Conservation (phyloP, 2,888 invertebrate species). For the Nycteola revayana region DNA sequence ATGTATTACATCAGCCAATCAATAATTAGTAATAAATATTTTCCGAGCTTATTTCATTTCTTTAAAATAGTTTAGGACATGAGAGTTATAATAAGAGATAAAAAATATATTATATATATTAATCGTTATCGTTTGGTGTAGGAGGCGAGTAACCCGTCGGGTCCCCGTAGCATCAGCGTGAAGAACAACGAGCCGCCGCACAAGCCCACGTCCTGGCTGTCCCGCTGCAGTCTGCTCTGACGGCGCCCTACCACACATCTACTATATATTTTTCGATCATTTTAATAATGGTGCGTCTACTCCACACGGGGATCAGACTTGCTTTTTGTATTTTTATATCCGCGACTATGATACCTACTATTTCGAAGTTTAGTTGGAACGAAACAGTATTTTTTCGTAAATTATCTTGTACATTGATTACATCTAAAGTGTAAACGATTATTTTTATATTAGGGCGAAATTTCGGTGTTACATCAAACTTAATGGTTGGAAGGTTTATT, state of each 20-base stretch:
- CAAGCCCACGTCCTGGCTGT: slow-evolving; percentile 92
- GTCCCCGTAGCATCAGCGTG: slow-evolving; percentile 87
- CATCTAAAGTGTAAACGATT: slow-evolving; percentile 53
- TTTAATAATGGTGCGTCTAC: slow-evolving; percentile 57
- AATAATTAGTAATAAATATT: too few relatives aligned
- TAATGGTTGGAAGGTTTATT: slow-evolving; percentile 73
- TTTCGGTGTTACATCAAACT: slow-evolving; percentile 62
- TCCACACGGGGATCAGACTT: slow-evolving; percentile 61
- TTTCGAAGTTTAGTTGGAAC: slow-evolving; percentile 47
- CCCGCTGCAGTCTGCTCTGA: slow-evolving; percentile 94
- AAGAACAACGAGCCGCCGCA: slow-evolving; percentile 88
- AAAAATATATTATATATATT: too few relatives aligned
- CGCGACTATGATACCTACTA: slow-evolving; percentile 50
- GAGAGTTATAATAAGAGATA: not conserved
- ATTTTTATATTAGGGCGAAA: slow-evolving; percentile 61
- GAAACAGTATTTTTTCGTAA: slow-evolving; percentile 70
- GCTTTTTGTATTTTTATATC: slow-evolving; percentile 82
- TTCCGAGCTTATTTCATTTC: too few relatives aligned
- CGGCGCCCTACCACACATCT: slow-evolving; percentile 66
- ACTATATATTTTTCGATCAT: slow-evolving; percentile 74
- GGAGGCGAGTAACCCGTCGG: slow-evolving; percentile 95
- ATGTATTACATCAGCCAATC: too few relatives aligned
- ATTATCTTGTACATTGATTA: slow-evolving; percentile 62
- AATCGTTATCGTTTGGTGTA: slow-evolving; percentile 63
- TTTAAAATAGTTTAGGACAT: too few relatives aligned